A percentile compares a stretch with the other conserved stretches of the same genome.
These are phyloP conservation scores for Gambelia wislizenii DNA, from an alignment of 2,797 vertebrate species.

Conservation along the genomic window DNA sequence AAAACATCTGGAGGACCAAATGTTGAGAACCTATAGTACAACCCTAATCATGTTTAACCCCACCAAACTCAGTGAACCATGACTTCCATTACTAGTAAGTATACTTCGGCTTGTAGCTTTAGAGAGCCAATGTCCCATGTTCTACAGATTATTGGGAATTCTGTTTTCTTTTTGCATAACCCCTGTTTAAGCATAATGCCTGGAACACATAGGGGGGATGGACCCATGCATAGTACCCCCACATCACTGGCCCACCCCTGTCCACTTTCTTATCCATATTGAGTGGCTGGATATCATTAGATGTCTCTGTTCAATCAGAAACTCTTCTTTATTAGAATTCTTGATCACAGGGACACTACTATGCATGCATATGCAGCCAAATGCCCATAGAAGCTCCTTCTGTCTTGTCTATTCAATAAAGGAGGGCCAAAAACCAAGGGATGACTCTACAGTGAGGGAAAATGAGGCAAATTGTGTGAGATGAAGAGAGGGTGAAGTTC, in stretches of 20 bases:
- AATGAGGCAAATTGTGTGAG: background rate
- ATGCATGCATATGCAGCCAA: background rate
- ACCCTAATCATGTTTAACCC: background rate
- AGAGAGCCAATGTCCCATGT: background rate
- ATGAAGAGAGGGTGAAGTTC: background rate
- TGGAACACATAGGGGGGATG: background rate
- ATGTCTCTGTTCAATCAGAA: background rate
- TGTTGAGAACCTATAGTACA: background rate
- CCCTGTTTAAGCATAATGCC: background rate
- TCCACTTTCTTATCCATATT: background rate
- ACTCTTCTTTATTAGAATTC: background rate
- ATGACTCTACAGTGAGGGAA: background rate
- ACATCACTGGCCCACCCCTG: too few species aligned
- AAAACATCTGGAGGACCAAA: too few species aligned
- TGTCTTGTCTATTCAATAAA: background rate
- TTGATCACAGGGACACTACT: background rate
- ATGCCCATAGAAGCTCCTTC: background rate
- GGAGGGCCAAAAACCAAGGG: background rate
- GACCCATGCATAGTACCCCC: too few species aligned
- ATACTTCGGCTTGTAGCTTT: background rate
- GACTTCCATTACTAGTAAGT: background rate
- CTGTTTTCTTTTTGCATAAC: background rate
- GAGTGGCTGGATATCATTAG: background rate
- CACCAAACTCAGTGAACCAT: background rate
- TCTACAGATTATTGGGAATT: background rate